These are phyloP conservation scores for Metellina segmentata DNA, from an alignment of 2,888 invertebrate genomes.

Conservation along the genomic window DNA sequence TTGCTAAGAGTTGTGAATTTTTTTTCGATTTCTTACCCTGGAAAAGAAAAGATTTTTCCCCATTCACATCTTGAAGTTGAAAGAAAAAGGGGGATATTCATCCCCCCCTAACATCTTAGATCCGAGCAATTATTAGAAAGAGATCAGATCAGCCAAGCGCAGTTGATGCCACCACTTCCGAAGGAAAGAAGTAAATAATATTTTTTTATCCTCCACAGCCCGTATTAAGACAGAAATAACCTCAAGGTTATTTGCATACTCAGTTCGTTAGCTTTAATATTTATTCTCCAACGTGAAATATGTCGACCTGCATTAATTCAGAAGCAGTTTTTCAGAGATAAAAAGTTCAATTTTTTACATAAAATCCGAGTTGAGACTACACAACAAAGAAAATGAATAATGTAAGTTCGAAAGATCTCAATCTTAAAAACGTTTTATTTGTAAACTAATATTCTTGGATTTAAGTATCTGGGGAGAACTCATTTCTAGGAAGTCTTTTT, in stretches of 20 bases:
- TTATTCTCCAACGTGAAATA: slow-evolving; percentile 2
- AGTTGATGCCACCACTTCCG: slow-evolving; percentile 24
- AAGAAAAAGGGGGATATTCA: slow-evolving; percentile 6
- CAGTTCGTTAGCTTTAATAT: slow-evolving; percentile 18
- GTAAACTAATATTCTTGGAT: background rate
- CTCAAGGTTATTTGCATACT: slow-evolving; percentile 35
- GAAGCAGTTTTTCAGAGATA: background rate
- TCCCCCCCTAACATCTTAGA: background rate
- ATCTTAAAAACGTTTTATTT: background rate
- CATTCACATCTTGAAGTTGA: background rate
- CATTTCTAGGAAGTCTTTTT: background rate
- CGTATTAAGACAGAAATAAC: background rate
- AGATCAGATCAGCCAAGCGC: background rate
- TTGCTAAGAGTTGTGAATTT: slow-evolving; percentile 24
- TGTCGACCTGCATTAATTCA: background rate
- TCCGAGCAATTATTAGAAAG: slow-evolving; percentile 29
- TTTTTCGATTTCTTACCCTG: background rate
- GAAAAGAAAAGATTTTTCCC: slow-evolving; percentile 19
- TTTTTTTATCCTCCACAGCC: background rate
- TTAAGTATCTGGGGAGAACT: background rate
- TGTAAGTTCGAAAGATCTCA: background rate
- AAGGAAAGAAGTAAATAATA: slow-evolving; percentile 5
- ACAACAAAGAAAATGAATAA: background rate
- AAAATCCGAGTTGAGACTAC: background rate
- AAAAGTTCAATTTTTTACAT: background rate